A percentile compares a stretch with the other conserved stretches of the same genome.
Evolutionary conservation across 2,113 vertebrate genomes (phyloP).

Genomic region (Struthidea cinerea): DNA sequence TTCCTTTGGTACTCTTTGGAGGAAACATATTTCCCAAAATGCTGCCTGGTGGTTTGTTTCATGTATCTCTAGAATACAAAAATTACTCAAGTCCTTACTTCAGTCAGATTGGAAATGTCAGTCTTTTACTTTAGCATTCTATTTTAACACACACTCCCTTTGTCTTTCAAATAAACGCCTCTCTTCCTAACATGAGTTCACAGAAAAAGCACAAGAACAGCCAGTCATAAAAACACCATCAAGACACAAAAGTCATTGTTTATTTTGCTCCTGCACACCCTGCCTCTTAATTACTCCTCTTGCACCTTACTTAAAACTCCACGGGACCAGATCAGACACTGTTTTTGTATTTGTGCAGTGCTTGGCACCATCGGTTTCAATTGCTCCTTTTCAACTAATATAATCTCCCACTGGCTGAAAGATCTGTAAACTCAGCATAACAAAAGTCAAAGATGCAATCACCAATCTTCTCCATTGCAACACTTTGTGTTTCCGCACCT

Average conservation of each 20-base stretch:
- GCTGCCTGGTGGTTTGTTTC: not conserved
- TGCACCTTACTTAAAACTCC: not conserved
- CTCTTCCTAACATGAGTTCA: not conserved
- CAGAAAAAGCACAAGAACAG: not conserved
- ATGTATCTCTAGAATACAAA: not conserved
- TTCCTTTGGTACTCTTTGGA: not conserved
- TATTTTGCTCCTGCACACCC: not conserved
- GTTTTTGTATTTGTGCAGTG: not conserved
- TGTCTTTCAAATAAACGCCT: not conserved
- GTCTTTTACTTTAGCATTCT: not conserved
- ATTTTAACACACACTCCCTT: not conserved
- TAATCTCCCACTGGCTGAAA: not conserved
- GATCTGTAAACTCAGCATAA: not conserved
- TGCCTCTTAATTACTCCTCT: not conserved
- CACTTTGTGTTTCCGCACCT: not conserved
- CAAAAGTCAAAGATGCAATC: not conserved
- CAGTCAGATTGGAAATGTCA: not conserved
- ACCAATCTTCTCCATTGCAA: not conserved
- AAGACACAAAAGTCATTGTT: not conserved
- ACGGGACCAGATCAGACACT: not conserved
- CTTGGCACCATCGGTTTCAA: not conserved
- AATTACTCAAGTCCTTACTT: not conserved
- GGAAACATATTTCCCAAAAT: fast-evolving
- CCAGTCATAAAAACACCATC: not conserved
- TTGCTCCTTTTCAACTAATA: not conserved